Conservation (phyloP, 1,140 invertebrate genomes). For the Pseudomyrmex concolor region DNA sequence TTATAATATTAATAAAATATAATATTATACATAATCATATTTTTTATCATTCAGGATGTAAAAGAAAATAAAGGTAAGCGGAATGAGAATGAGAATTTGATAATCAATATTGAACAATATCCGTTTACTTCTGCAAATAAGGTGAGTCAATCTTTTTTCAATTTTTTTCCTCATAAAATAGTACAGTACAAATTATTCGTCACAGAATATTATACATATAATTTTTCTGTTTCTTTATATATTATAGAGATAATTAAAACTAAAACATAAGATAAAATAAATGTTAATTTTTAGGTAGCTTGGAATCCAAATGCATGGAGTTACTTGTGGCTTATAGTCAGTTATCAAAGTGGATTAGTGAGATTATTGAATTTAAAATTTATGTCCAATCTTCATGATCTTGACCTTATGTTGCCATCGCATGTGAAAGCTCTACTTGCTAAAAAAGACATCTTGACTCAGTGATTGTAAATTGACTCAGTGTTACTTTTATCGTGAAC, state of each 20-base stretch:
- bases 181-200: background rate
- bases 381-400: constrained; percentile 64
- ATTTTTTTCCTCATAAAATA: background rate
- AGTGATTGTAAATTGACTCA: background rate
- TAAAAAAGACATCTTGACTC: constrained; percentile 10
- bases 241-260: background rate
- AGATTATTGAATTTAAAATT: constrained; percentile 80
- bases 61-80: background rate
- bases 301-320: constrained; percentile 85
- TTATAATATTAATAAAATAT: too few species aligned
- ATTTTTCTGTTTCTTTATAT: background rate
- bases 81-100: background rate
- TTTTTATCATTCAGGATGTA: constrained; percentile 1
- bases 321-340: constrained; percentile 82
- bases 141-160: constrained; percentile 61
- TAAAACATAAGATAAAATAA: background rate
- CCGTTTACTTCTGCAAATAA: constrained; percentile 80
- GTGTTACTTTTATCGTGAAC: background rate
- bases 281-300: constrained; percentile 74
- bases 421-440: constrained; percentile 58
- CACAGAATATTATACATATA: background rate
- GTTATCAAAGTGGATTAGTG: constrained; percentile 84
- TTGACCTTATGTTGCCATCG: constrained; percentile 67
- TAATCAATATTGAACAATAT: constrained; percentile 77
- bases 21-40: background rate